Percentiles rank a stretch among this genome's conserved stretches.
These are phyloP conservation scores for Hippocampus abdominalis DNA, from an alignment of 2,113 vertebrate genomes.

Conservation along the genomic window DNA sequence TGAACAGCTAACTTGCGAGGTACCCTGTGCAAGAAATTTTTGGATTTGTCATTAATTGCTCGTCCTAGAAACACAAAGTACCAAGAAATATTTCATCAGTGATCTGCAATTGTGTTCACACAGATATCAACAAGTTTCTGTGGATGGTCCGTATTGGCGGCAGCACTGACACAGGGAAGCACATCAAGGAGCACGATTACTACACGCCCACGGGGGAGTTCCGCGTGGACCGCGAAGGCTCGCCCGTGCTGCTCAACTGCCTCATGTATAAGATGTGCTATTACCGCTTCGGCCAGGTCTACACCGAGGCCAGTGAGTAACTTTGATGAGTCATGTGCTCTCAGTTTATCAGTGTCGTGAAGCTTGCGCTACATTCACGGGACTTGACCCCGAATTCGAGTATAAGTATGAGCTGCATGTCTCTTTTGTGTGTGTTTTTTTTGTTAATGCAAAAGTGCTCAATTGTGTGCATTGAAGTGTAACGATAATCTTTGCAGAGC, in stretches of 20 bases:
- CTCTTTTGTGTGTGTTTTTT: not conserved
- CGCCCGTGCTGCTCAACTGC: constrained; percentile 95
- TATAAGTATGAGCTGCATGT: not conserved
- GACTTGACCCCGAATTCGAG: not conserved
- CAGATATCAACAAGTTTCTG: constrained; percentile 97
- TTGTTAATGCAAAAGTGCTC: not conserved
- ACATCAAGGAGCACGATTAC: constrained; percentile 98
- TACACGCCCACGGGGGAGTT: constrained; percentile 97
- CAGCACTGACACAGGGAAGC: constrained; percentile 93
- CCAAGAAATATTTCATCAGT: not conserved
- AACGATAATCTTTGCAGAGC: constrained; percentile 73
- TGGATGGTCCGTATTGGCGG: constrained; percentile 99
- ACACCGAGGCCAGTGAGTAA: constrained; percentile 97
- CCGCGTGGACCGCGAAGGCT: constrained; percentile 93
- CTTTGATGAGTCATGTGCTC: not conserved
- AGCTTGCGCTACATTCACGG: not conserved
- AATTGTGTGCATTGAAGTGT: not conserved
- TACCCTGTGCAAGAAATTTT: too few species aligned
- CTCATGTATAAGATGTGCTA: constrained; percentile 99
- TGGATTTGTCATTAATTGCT: not conserved
- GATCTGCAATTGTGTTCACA: not conserved
- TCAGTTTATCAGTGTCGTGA: not conserved
- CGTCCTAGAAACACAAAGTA: not conserved
- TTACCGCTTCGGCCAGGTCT: constrained; percentile 98
- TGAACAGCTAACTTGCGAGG: too few species aligned